Evolutionary conservation across 2,797 vertebrate species (phyloP).

Genomic region (Galago senegalensis): DNA sequence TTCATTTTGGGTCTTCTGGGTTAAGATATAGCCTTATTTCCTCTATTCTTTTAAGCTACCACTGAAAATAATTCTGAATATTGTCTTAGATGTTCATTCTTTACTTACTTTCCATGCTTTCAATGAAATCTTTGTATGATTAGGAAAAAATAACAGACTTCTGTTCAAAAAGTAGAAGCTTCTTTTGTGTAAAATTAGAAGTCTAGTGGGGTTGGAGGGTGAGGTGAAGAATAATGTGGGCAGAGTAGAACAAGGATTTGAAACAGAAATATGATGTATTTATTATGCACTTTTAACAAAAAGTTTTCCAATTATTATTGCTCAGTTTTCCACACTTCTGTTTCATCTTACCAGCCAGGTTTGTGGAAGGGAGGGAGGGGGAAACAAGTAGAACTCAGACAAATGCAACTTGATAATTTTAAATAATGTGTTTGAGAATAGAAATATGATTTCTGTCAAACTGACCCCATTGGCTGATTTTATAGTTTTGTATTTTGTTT

Average conservation of each 20-base stretch:
- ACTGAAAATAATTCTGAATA: not conserved
- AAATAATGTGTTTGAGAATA: constrained; percentile 54
- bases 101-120: not conserved
- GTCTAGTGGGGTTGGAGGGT: not conserved
- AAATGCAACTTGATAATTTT: constrained; percentile 73
- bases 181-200: not conserved
- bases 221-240: not conserved
- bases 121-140: constrained; percentile 15
- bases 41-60: not conserved
- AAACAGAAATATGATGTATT: constrained; percentile 1
- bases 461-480: not conserved
- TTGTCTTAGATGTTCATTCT: constrained; percentile 9
- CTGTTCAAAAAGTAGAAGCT: constrained; percentile 1
- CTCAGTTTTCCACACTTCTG: constrained; percentile 64
- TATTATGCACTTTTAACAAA: constrained; percentile 22
- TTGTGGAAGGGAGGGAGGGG: constrained; percentile 60
- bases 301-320: constrained; percentile 61
- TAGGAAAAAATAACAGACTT: not conserved
- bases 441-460: not conserved
- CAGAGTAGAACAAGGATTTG: not conserved
- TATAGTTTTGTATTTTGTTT: not conserved
- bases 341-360: constrained; percentile 73
- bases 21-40: not conserved
- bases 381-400: constrained; percentile 74
- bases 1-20: not conserved